Evolutionary conservation across 2,113 vertebrate genomes (phyloP), one percentile per base, ranked within the genome.

Genomic region (Fulica atra): DNA sequence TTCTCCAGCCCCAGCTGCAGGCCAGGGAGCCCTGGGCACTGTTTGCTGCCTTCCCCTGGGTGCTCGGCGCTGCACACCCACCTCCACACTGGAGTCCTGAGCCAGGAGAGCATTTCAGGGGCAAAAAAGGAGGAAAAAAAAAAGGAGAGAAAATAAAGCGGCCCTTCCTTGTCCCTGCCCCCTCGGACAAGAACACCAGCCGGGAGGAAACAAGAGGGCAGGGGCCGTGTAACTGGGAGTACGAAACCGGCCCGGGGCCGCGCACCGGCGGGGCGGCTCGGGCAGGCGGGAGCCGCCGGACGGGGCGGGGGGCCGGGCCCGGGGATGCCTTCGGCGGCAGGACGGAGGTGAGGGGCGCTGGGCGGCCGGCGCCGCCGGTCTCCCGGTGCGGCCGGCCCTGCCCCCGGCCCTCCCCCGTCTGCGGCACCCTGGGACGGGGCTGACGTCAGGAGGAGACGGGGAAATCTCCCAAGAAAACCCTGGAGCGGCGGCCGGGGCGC

Each of bases 401-500:
- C 94, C 94, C 94, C 92, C 95, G 92, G 87, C 89, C 97, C 89
- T 95, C 92, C 95, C 95, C 97, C 95, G 95, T 63, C 60, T 84
- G 88, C 63, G 72, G 92, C 84, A 89, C 83, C 89, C 96, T 87
- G 94, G 92, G 87, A 80, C 95, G 89, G 92, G 48, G 18, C 95
- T 98, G 98, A 99, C 98, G 98, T 99, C 98, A 98, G 74, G 40
- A 65, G 71, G 97, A 98, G 97, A 97, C 95, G 97, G 97, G 82
- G 86, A 96, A 91, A 85, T 84, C 96, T 95, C 94, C 86, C 92
- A 97, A 98, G 98, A 98, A 98, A 98, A 98, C 74, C 98, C 95
- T 93, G 96, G 87, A 96, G 97, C 88, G 80, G 88, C 90, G 48
- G 91, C 94, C 80, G 28, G 91, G 86, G 83, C 66, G 78, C 95